Conservation (phyloP, 2,797 vertebrate genomes). For the Spondyliosoma cantharus region DNA sequence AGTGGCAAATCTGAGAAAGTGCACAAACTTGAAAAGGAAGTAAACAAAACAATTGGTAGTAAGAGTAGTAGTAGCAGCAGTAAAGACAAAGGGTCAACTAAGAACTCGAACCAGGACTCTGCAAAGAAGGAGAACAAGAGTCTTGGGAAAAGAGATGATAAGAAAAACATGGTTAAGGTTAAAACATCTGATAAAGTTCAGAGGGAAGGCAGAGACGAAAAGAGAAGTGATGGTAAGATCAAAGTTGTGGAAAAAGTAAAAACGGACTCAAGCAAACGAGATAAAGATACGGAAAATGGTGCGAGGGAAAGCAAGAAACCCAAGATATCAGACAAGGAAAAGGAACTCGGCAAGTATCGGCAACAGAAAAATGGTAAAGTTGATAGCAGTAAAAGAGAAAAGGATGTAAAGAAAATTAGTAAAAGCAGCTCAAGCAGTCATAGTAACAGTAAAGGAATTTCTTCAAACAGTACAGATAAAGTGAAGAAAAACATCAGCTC, state of each 20-base stretch:
- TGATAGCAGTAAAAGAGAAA: conserved; percentile 64
- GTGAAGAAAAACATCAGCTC: conserved; percentile 66
- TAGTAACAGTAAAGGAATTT: conserved; percentile 61
- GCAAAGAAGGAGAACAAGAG: conserved; percentile 82
- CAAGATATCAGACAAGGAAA: conserved; percentile 74
- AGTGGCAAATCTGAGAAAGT: conserved; percentile 70
- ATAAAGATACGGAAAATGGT: conserved; percentile 78
- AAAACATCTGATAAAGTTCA: conserved; percentile 61
- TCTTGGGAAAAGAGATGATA: conserved; percentile 80
- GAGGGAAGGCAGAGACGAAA: conserved; percentile 76
- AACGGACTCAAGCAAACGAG: conserved; percentile 75
- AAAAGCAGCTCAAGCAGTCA: conserved; percentile 68
- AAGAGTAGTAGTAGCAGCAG: conserved; percentile 62
- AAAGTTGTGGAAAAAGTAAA: conserved; percentile 80
- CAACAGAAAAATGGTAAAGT: conserved; percentile 83
- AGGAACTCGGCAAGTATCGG: conserved; percentile 68
- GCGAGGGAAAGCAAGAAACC: conserved; percentile 77
- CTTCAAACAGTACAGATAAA: conserved; percentile 68
- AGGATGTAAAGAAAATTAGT: conserved; percentile 66
- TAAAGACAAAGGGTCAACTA: conserved; percentile 70
- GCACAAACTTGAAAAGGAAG: conserved; percentile 62
- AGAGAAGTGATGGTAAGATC: conserved; percentile 68
- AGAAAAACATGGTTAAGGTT: conserved; percentile 74
- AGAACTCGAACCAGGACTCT: conserved; percentile 70
- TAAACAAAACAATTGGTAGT: conserved; percentile 53